Base-by-base conservation (phyloP, 2,797 vertebrate genomes). In the Siniperca obscura region DNA sequence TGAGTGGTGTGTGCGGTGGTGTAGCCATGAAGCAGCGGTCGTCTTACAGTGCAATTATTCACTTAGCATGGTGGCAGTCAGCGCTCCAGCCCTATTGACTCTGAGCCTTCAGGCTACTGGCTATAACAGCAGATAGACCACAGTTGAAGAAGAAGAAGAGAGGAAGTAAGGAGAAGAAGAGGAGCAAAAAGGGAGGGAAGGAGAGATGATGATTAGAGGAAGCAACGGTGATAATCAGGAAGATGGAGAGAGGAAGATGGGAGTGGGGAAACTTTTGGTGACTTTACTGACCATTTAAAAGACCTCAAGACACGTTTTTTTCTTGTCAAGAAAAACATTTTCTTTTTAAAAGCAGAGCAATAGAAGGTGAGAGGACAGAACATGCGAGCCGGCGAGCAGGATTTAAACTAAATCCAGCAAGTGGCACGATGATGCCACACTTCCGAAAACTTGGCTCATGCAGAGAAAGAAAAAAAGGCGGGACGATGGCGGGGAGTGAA, bases 41-140 rank as follows among this genome's bases (percentile, higher is more conserved):
- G 81, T 86, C 88, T 89, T 90, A 94, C 90, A 87, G 88, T 92
- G 89, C 90, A 94, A 94, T 94, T 93, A 95, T 94, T 95, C 93
- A 94, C 94, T 94, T 93, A 93, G 87, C 60, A 80, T 80, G 76
- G 85, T 68, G 90, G 86, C 92, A 84, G 91, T 83, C 88, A 68
- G 67, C 27, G 70, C 83, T 86, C 61, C 74, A 61, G 83, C 82
- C 85, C 84, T 93, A 93, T 93, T 92, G 93, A 90, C 92, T 93
- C 89, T 86, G 83, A 92, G 87, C 82, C 73, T 85, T 52, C 21
- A 36, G 86, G 86, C 83, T 56, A 79, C 86, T 86, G 91, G 90
- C 87, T 85, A 78, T 69, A 68, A 83, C 87, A 71, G 88, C 88
- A 88, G 83, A 91, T 73, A 87, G 82, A 93, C 92, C 92, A 87